A percentile compares a stretch with the other conserved stretches of the same genome.
Conservation (phyloP, 2,113 vertebrate genomes). For the Marmota flaviventris region DNA sequence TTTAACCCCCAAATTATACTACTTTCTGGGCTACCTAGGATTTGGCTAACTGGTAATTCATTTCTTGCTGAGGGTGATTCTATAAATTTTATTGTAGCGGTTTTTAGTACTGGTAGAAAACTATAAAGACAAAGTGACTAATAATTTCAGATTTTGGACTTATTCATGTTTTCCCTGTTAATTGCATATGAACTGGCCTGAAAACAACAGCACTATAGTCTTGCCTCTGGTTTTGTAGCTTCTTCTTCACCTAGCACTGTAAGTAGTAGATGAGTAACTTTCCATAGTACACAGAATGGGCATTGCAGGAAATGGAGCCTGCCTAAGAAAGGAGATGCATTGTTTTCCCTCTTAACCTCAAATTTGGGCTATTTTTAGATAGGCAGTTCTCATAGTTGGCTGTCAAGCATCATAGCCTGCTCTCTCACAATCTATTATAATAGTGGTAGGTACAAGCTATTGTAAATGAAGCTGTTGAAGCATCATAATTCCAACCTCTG, state of each 20-base stretch:
- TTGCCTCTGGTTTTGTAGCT: background rate
- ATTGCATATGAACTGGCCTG: background rate
- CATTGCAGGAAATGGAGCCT: background rate
- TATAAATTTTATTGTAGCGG: background rate
- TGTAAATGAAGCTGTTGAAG: slow-evolving; percentile 11
- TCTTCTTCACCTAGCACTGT: background rate
- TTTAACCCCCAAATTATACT: background rate
- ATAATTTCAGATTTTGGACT: background rate
- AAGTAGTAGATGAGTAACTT: background rate
- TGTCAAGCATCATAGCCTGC: background rate
- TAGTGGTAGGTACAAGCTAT: background rate
- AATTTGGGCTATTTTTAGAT: background rate
- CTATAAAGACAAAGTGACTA: background rate
- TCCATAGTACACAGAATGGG: background rate
- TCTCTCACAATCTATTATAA: background rate
- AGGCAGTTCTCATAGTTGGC: background rate
- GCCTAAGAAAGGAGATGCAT: background rate
- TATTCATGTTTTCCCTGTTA: background rate
- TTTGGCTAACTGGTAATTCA: background rate
- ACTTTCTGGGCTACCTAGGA: background rate
- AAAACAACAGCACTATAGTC: background rate
- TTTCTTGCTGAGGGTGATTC: background rate
- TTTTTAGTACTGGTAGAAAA: background rate
- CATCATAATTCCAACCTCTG: background rate
- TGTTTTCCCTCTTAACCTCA: slow-evolving; percentile 2